These are phyloP conservation scores for Hyphantria cunea DNA, from an alignment of 1,140 invertebrate genomes.

Conservation along the genomic window DNA sequence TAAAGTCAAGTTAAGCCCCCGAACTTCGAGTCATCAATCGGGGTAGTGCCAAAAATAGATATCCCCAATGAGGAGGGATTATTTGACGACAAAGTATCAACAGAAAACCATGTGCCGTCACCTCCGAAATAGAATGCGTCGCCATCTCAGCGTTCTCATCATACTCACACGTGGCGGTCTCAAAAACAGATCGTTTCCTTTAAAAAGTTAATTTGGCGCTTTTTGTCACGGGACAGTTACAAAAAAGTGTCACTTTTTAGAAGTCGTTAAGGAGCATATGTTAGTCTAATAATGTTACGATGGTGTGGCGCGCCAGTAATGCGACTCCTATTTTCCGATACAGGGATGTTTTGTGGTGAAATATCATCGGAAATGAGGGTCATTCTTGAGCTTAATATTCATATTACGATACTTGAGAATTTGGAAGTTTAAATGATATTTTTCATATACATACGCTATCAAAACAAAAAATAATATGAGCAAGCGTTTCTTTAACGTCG, in stretches of 20 bases:
- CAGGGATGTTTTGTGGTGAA: conserved; percentile 31
- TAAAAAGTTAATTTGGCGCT: conserved; percentile 79
- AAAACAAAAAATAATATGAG: no score
- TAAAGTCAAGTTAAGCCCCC: conserved; percentile 70
- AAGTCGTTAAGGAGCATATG: conserved; percentile 63
- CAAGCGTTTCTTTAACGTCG: no score
- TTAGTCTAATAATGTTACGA: conserved; percentile 61
- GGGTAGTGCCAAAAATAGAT: conserved; percentile 62
- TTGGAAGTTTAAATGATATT: neutral
- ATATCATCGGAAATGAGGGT: conserved; percentile 17
- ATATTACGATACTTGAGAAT: conserved; percentile 5
- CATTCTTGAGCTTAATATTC: conserved; percentile 11
- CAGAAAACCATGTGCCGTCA: conserved; percentile 65
- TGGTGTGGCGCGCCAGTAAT: conserved; percentile 67
- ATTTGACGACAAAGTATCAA: conserved; percentile 73
- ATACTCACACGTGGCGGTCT: conserved; percentile 72
- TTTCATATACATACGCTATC: no score
- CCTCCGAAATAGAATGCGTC: conserved; percentile 67
- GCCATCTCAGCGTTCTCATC: conserved; percentile 52
- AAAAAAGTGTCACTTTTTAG: conserved; percentile 72
- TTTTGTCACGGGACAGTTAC: conserved; percentile 52
- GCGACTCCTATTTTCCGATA: conserved; percentile 70
- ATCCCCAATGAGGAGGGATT: conserved; percentile 69
- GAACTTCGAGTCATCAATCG: conserved; percentile 65
- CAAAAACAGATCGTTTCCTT: conserved; percentile 79